Percentiles rank a stretch among this genome's conserved stretches.
These are phyloP conservation scores for Hyppa rectilinea DNA, from an alignment of 2,888 invertebrate genomes.

Conservation along the genomic window DNA sequence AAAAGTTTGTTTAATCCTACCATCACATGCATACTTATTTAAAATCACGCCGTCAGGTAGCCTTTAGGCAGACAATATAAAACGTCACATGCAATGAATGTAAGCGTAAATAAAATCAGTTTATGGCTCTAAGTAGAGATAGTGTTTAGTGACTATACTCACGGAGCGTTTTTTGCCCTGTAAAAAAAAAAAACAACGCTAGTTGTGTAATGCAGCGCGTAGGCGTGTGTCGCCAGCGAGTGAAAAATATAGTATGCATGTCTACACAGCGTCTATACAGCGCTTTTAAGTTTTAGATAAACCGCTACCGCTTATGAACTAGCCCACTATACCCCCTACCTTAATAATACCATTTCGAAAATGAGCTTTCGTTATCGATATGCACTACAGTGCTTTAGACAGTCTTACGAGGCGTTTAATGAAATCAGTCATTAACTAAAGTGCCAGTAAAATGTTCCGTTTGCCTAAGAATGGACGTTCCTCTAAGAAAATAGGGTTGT, in stretches of 20 bases:
- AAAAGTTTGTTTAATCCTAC: too few species aligned
- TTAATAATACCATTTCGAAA: constrained; percentile 77
- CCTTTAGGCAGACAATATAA: neutral
- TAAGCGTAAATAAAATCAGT: neutral
- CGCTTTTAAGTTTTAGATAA: too few species aligned
- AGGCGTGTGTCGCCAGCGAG: too few species aligned
- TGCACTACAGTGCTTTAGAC: constrained; percentile 73
- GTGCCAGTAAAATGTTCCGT: constrained; percentile 77
- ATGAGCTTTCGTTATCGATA: constrained; percentile 80
- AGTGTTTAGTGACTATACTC: too few species aligned
- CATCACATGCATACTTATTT: neutral
- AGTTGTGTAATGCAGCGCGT: too few species aligned
- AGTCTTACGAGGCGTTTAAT: constrained; percentile 81
- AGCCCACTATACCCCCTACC: constrained; percentile 56
- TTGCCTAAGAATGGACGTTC: constrained; percentile 74
- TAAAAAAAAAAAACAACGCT: too few species aligned
- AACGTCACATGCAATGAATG: neutral
- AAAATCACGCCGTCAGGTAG: neutral
- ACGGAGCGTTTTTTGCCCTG: too few species aligned
- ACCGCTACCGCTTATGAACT: constrained; percentile 45
- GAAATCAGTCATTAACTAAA: constrained; percentile 87
- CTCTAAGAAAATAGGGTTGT: constrained; percentile 64
- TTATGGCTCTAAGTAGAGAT: too few species aligned
- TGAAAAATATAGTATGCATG: too few species aligned
- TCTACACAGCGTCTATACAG: too few species aligned